phyloP scores from a whole-genome alignment of 2,797 vertebrate genomes.

The Amniataba percoides region DNA sequence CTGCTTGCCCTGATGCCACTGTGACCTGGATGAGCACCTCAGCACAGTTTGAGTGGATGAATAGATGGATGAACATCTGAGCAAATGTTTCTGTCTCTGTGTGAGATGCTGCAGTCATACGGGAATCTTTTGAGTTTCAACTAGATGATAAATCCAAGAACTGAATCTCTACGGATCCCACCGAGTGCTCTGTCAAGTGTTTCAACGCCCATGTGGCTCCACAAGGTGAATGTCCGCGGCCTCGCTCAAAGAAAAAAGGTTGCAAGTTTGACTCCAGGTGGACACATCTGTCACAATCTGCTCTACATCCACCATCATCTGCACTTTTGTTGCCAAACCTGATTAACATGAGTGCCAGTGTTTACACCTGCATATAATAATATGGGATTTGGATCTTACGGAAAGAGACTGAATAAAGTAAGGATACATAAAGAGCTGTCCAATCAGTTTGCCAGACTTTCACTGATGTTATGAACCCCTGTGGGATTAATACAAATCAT shows the following conservation, averaged over 20 bases:
- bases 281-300: background rate
- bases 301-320: background rate
- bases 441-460: background rate
- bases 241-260: background rate
- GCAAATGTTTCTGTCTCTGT: background rate
- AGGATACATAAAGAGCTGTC: background rate
- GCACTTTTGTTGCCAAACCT: background rate
- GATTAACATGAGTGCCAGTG: background rate
- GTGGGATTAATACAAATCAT: background rate
- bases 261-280: background rate
- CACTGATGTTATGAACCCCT: background rate
- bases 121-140: background rate
- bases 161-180: background rate
- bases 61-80: constrained; percentile 6
- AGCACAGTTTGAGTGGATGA: background rate
- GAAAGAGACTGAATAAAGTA: background rate
- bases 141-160: background rate
- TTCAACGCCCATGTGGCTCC: background rate
- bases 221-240: too few relatives aligned
- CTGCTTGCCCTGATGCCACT: constrained; percentile 7
- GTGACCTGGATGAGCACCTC: constrained; percentile 25
- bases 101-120: background rate
- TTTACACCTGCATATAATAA: too few relatives aligned
- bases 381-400: background rate
- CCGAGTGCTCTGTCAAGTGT: background rate